Evolutionary conservation across 1,140 invertebrate genomes (phyloP), one percentile per base, ranked within the genome.

Genomic region (Zaprionus nigranus): DNA sequence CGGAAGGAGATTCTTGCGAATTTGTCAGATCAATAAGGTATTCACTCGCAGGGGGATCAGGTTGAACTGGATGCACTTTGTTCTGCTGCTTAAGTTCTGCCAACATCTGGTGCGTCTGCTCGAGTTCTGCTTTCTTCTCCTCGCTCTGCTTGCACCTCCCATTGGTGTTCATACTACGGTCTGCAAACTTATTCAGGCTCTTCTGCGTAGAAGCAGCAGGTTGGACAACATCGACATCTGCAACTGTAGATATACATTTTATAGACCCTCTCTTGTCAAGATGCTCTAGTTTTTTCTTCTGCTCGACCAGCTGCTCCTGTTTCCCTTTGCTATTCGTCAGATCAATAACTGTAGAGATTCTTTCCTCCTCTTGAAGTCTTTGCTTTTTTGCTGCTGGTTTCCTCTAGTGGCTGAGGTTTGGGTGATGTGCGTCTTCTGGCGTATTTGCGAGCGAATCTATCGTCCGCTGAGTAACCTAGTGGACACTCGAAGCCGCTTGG

Each of bases 401-500:
- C 24, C 15, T 61, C 58, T 15, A 49, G 15, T 2, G 12, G 7
- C 15, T 63, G 15, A 1, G 72, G 66, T 15, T 53, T 56, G n/a
- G 72, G 58, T 1, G 58, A n/a, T 2, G 34, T 57, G 15, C 58
- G 38, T 13, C 28, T 58, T 70, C 34, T 62, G 13, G 24, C 30
- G 13, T 70, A 70, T 30, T 70, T 75, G 5, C 40, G 73, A 2
- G 43, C 60, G 43, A 54, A 71, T 11, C 43, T 70, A 11, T 22
- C 30, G 4, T 77, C 77, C 1, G 79, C 74, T 3, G 79, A 40
- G 12, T 83, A 75, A 2, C 78, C 63, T 12, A 91, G 73, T 4
- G 83, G 78, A 57, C 76, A 85, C 6, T 78, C 65, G 30, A 86
- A 91, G 22, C 57, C 58, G 1, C 43, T 13, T 1, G 90, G 88